Conservation (phyloP, 1,140 invertebrate genomes). For the Eriocheir sinensis region DNA sequence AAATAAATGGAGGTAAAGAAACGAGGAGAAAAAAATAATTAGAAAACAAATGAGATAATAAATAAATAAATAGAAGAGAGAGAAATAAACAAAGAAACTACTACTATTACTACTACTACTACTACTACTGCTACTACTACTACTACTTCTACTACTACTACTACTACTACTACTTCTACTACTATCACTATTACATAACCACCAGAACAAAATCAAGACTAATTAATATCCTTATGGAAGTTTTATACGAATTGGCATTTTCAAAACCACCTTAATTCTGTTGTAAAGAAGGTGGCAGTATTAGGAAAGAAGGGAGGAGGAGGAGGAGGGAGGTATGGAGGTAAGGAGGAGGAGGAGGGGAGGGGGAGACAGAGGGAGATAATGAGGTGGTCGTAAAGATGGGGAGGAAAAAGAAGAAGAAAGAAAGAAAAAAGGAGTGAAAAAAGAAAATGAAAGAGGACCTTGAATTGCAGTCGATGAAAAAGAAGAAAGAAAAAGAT, state of each 20-base stretch:
- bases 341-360: neutral
- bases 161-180: neutral
- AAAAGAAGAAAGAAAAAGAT: neutral
- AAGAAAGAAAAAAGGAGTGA: too few species aligned
- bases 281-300: neutral
- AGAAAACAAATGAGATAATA: conserved; percentile 2
- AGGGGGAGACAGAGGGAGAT: neutral
- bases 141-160: neutral
- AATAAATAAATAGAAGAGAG: neutral
- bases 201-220: too few species aligned
- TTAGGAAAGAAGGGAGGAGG: neutral
- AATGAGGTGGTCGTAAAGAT: neutral
- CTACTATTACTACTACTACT: too few species aligned
- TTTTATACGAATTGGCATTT: too few species aligned
- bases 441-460: neutral
- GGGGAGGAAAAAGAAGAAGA: neutral
- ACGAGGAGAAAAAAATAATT: neutral
- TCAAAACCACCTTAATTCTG: neutral
- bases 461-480: neutral
- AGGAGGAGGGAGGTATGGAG: neutral
- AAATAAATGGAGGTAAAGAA: neutral
- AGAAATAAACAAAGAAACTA: neutral
- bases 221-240: too few species aligned
- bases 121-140: too few species aligned
- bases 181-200: neutral